Conservation (phyloP, 1,140 invertebrate species). For the Drosophila bipectinata region DNA sequence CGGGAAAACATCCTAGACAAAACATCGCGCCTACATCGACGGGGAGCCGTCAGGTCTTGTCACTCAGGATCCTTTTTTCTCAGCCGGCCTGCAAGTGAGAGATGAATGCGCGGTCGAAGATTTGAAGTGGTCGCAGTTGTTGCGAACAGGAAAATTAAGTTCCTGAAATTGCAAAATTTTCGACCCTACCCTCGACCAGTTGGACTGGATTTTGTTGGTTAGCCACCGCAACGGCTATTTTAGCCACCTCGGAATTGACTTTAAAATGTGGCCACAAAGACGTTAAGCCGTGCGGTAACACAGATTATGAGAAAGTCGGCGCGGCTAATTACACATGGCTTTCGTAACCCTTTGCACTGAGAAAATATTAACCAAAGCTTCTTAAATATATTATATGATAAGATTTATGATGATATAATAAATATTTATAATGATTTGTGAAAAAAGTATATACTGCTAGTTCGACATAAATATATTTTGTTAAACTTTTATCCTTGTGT, state of each 20-base stretch:
- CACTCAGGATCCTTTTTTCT: conserved; percentile 30
- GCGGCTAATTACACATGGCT: conserved; percentile 65
- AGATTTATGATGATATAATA: too few species aligned
- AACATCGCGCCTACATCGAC: conserved; percentile 21
- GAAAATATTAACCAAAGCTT: not conserved
- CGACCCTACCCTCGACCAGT: conserved; percentile 32
- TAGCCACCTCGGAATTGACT: conserved; percentile 60
- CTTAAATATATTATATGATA: too few species aligned
- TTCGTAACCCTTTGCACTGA: not conserved
- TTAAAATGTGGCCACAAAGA: conserved; percentile 62
- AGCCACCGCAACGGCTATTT: conserved; percentile 38
- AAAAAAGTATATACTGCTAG: not conserved
- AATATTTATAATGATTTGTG: too few species aligned
- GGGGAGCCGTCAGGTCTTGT: conserved; percentile 46
- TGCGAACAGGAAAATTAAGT: conserved; percentile 49
- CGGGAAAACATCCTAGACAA: conserved; percentile 28
- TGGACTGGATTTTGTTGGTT: conserved; percentile 27
- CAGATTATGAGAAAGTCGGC: conserved; percentile 24
- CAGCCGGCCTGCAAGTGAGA: conserved; percentile 47
- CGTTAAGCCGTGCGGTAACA: conserved; percentile 24
- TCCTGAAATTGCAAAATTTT: conserved; percentile 13
- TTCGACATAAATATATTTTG: not conserved
- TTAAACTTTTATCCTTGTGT: not conserved
- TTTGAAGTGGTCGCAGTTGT: conserved; percentile 57
- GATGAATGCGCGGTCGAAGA: conserved; percentile 39